Base-by-base conservation (phyloP, 2,113 vertebrate genomes). In the Grammomys dolichurus region DNA sequence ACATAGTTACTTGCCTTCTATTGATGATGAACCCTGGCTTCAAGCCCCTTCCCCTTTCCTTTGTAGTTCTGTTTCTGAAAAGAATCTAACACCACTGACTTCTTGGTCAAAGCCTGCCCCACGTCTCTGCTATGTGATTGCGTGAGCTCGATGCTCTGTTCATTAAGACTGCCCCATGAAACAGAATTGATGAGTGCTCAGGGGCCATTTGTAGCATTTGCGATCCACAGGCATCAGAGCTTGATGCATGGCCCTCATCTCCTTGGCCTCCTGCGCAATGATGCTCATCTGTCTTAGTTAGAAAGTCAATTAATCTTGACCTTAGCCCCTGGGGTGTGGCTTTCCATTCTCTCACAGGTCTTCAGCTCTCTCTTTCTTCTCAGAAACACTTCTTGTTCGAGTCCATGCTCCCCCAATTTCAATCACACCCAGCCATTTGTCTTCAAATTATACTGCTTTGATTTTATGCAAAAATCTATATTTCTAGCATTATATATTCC, bases 251-350 rank as follows among this genome's bases (percentile, higher is more conserved):
- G 58, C 93, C 88, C 97, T 97, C 95, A 95, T 96, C 97, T 97
- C 86, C 2, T 48, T 91, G 91, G 86, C 77, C 73, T 95, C 82
- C 75, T 84, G 91, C 3, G 89, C 97, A 93, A 95, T 94, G 91
- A 96, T 91, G 96, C 97, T 96, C 97, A 97, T 98, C 96, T 94
- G 96, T 98, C 97, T 98, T 97, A 91, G 91, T 97, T 97, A 97
- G 56, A 97, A 95, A 97, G 94, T 81, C 86, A 97, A 97, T 96
- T 97, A 98, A 97, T 96, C 96, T 96, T 94, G 95, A 95, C 96
- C 96, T 93, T 97, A 96, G 95, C 82, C 97, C 82, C 94, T 94
- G 91, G 95, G 92, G 90, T 97, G 95, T 96, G 95, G 92, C 65
- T 96, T 82, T 94, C 94, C 94, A 82, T 92, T 65, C 82, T 97